Evolutionary conservation across 2,888 invertebrate species (phyloP).

Genomic region (Archips xylosteana): DNA sequence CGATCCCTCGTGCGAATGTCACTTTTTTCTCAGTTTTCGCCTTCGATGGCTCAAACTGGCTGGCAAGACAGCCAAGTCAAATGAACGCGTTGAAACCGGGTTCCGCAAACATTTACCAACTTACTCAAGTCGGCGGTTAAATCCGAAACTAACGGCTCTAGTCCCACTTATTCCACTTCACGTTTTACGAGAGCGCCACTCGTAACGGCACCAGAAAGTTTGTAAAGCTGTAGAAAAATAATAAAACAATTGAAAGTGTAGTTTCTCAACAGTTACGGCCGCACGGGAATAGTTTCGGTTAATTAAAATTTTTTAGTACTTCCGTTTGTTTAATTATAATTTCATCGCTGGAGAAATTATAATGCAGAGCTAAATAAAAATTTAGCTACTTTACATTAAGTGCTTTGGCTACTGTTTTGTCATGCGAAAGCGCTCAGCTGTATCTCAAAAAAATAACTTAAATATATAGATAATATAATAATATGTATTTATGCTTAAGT

Average conservation of each 20-base stretch:
- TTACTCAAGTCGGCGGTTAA: background rate
- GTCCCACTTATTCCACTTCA: background rate
- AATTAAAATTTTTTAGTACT: constrained; percentile 15
- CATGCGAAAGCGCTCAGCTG: background rate
- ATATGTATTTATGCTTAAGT: background rate
- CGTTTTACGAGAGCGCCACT: background rate
- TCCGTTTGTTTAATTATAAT: constrained; percentile 1
- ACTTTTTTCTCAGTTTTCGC: constrained; percentile 69
- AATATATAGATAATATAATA: no score
- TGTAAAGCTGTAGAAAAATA: background rate
- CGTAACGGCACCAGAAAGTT: background rate
- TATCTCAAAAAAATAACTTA: background rate
- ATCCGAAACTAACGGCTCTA: background rate
- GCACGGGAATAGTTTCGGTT: constrained; percentile 13
- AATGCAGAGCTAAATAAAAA: background rate
- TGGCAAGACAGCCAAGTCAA: constrained; percentile 16
- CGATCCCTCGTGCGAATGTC: constrained; percentile 67
- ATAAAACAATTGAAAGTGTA: constrained; percentile 9
- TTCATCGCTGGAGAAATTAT: background rate
- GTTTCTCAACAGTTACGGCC: constrained; percentile 15
- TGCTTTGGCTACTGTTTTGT: background rate
- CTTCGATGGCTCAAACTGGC: constrained; percentile 56
- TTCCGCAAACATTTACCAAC: constrained; percentile 12
- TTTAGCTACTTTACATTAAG: background rate
- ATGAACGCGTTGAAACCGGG: constrained; percentile 14